A percentile compares a stretch with the other conserved stretches of the same genome.
Conservation (phyloP, 1,140 invertebrate genomes). For the Ceratosolen fusciceps region DNA sequence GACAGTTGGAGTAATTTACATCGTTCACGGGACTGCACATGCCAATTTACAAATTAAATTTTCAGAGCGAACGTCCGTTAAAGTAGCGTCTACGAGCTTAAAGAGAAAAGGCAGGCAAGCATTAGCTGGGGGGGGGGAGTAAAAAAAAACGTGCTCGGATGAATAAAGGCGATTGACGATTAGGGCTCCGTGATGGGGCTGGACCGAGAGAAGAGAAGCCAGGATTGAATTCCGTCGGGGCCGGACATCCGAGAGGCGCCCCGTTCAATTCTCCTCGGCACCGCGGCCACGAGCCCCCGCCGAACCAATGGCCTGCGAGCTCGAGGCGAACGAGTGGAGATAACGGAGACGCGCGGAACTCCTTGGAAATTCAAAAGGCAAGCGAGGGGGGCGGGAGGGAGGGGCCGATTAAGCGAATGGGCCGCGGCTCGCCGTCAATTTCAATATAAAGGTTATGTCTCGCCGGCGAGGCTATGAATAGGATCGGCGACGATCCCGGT, state of each 20-base stretch:
- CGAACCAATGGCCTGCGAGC: too few relatives aligned
- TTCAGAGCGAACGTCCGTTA: not conserved
- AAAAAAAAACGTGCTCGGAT: not conserved
- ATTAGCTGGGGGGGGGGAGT: not conserved
- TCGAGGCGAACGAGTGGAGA: not conserved
- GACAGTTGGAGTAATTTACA: too few relatives aligned
- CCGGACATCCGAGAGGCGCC: too few relatives aligned
- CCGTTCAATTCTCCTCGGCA: too few relatives aligned
- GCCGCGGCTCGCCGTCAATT: conserved; percentile 7
- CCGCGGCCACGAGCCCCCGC: too few relatives aligned
- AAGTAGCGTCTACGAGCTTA: not conserved
- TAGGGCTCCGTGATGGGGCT: too few relatives aligned
- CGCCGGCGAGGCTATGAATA: not conserved
- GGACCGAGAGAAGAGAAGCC: too few relatives aligned
- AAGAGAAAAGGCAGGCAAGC: not conserved
- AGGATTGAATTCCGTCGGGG: too few relatives aligned
- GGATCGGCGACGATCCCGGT: not conserved
- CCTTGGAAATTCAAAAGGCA: not conserved
- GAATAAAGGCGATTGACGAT: not conserved
- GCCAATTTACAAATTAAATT: not conserved
- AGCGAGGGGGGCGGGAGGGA: not conserved
- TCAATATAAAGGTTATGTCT: conserved; percentile 40
- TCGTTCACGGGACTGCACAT: not conserved
- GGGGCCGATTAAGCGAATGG: not conserved
- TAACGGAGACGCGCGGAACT: not conserved